These are phyloP conservation scores for Panthera tigris DNA, from an alignment of 2,113 vertebrate species.

Conservation along the genomic window DNA sequence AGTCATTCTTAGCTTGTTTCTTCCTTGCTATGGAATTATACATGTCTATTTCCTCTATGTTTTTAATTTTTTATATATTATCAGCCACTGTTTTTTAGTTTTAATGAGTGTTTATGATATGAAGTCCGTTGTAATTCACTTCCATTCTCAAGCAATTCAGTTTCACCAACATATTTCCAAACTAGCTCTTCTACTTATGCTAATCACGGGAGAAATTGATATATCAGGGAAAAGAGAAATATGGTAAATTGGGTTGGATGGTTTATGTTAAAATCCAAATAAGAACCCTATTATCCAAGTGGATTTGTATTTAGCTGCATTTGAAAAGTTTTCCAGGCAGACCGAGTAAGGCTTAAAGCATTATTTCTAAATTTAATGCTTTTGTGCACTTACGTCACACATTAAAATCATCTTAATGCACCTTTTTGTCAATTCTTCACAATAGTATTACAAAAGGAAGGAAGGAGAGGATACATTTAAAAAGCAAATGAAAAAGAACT, in stretches of 20 bases:
- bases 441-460: conserved; percentile 71
- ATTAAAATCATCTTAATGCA: conserved; percentile 75
- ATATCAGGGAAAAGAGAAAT: conserved; percentile 41
- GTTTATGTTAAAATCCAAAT: conserved; percentile 60
- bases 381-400: conserved; percentile 72
- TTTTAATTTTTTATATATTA: conserved; percentile 23
- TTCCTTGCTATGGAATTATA: neutral
- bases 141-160: conserved; percentile 29
- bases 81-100: conserved; percentile 17
- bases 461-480: conserved; percentile 69
- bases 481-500: conserved; percentile 78
- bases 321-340: conserved; percentile 62
- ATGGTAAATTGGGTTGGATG: conserved; percentile 28
- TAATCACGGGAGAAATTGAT: conserved; percentile 49
- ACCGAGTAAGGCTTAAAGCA: conserved; percentile 54
- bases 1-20: neutral
- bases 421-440: conserved; percentile 78
- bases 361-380: conserved; percentile 75
- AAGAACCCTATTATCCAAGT: conserved; percentile 41
- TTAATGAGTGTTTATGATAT: conserved; percentile 41
- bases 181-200: conserved; percentile 26
- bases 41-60: neutral
- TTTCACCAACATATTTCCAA: conserved; percentile 51
- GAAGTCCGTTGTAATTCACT: conserved; percentile 1
- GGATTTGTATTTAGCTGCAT: conserved; percentile 45